Conservation (phyloP, 2,113 vertebrate species). For the Sardina pilchardus region DNA sequence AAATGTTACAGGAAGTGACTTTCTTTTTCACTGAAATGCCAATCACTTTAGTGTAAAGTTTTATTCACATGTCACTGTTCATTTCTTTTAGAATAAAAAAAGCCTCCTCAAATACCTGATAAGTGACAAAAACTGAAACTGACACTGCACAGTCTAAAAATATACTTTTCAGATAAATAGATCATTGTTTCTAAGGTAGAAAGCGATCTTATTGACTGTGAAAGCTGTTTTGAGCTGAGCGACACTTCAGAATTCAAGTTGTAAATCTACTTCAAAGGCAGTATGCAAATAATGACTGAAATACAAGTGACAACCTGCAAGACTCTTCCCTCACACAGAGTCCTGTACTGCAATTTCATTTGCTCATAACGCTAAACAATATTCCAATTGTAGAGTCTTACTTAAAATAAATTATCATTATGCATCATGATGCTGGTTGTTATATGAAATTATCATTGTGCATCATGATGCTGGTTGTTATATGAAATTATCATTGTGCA, state of each 20-base stretch:
- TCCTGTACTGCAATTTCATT: neutral
- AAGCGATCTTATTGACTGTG: neutral
- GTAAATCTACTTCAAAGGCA: neutral
- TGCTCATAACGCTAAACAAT: neutral
- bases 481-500: neutral
- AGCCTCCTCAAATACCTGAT: neutral
- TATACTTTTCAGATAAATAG: neutral
- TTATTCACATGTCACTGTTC: neutral
- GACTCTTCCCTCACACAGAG: neutral
- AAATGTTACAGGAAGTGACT: neutral
- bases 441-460: neutral
- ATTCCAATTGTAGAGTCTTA: neutral
- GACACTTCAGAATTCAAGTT: neutral
- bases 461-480: neutral
- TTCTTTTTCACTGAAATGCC: conserved; percentile 2
- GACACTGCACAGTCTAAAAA: neutral
- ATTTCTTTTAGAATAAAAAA: neutral
- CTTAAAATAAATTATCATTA: neutral
- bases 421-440: neutral
- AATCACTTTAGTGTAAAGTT: neutral
- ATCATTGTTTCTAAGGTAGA: neutral
- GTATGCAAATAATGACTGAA: neutral
- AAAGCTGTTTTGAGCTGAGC: neutral
- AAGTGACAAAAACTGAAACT: neutral
- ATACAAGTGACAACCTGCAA: neutral